Evolutionary conservation across 1,140 invertebrate genomes (phyloP), one percentile per base, ranked within the genome.

Genomic region (Caerostris darwini): DNA sequence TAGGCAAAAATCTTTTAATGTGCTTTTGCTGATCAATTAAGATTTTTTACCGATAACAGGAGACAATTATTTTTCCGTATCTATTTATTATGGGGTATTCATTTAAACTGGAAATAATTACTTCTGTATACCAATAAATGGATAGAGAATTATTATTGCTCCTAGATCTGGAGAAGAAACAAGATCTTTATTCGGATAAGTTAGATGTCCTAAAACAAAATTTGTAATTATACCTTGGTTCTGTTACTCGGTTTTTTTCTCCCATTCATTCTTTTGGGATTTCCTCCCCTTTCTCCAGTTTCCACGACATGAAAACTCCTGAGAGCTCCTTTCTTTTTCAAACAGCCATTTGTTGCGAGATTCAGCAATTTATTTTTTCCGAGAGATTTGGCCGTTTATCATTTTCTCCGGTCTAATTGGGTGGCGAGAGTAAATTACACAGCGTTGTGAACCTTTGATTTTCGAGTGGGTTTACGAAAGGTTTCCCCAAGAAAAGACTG

Each of bases 311-410:
- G 61, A 64, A 86, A 90, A 90, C 17, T 90, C 87, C 71, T 64
- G 8, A 69, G 87, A 59, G 87, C 64, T n/a, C 50, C 56, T 90
- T 85, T 57, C 56, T 59, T 90, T 90, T 90, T 12, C 14, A 61
- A 71, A 71, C 87, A 71, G 3, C 87, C 53, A 57, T 71, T 89
- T 69, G 87, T 89, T 71, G 87, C 53, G 10, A 50, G 87, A 90
- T 57, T 90, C 61, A 3, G 12, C 56, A 50, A 86, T 90, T 90
- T 90, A 69, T 90, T 90, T 90, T 90, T 90, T 61, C 56, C 83
- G 19, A 53, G 85, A 58, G 17, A 67, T 69, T 69, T 61, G 59
- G 53, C 67, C 87, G 87, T 90, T 90, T 69, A 90, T 90, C 87
- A 90, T 90, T 71, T 69, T 56, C 87, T 69, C 61, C 12, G 53